phyloP scores from a whole-genome alignment of 2,113 vertebrate species.

The Dicentrarchus labrax region DNA sequence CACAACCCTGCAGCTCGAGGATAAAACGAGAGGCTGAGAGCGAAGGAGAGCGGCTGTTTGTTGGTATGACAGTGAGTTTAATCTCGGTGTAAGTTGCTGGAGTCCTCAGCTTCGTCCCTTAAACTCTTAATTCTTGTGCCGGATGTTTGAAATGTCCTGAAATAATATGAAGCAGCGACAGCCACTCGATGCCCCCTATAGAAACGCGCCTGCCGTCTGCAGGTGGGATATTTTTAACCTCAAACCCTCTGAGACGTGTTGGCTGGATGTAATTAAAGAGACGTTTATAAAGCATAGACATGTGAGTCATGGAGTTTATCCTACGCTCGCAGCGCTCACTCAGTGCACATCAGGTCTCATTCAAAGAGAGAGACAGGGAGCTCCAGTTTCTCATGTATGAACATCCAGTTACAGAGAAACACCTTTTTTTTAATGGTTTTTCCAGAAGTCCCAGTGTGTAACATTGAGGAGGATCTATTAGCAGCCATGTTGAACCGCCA shows the following conservation, averaged over 20 bases:
- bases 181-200: background rate
- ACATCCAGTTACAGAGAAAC: no score
- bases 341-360: constrained; percentile 16
- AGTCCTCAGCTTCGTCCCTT: background rate
- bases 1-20: constrained; percentile 39
- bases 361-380: background rate
- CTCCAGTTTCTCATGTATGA: background rate
- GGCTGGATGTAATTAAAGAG: constrained; percentile 58
- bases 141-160: background rate
- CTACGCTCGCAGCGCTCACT: background rate
- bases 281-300: constrained; percentile 15
- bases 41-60: background rate
- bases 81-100: background rate
- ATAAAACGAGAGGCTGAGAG: constrained; percentile 38
- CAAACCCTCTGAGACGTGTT: constrained; percentile 12
- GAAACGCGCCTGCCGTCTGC: constrained; percentile 1
- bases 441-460: no score
- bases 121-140: background rate
- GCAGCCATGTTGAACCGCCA: no score
- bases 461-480: no score
- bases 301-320: constrained; percentile 36
- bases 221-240: constrained; percentile 57
- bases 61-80: background rate
- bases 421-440: no score
- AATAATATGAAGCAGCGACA: background rate